Evolutionary conservation across 2,888 invertebrate genomes (phyloP).

Genomic region (Cacoxenus indagator): DNA sequence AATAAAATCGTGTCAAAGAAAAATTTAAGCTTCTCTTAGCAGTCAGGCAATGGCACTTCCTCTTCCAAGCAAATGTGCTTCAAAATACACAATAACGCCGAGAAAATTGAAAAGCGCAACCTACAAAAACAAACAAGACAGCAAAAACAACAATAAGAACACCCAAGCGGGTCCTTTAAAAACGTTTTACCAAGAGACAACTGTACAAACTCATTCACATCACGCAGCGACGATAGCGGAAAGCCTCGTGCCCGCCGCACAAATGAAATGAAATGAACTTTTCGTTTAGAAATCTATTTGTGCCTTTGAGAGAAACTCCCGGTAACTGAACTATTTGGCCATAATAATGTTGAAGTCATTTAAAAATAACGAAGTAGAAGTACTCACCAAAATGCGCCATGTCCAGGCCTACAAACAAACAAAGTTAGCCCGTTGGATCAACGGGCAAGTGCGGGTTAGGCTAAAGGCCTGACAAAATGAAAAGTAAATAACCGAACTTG

Average conservation of each 20-base stretch:
- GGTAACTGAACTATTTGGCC: conserved; percentile 15
- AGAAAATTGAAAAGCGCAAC: neutral
- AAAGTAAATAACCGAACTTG: conserved; percentile 54
- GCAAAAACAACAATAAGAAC: neutral
- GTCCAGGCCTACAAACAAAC: neutral
- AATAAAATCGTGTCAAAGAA: neutral
- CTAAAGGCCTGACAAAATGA: conserved; percentile 16
- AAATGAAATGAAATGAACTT: conserved; percentile 23
- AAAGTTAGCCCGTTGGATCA: too few relatives aligned
- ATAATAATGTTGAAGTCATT: conserved; percentile 20
- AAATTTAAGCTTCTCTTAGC: neutral
- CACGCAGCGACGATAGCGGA: conserved; percentile 7
- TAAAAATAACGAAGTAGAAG: neutral
- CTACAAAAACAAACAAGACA: neutral
- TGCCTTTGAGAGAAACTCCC: neutral
- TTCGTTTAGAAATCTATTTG: conserved; percentile 19
- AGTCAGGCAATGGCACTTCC: neutral
- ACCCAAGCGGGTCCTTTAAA: neutral
- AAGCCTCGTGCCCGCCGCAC: neutral
- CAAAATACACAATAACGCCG: conserved; percentile 9
- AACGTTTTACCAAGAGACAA: neutral
- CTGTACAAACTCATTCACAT: conserved; percentile 15
- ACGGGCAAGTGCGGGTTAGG: conserved; percentile 6
- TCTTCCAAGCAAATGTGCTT: neutral
- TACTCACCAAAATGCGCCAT: neutral